Conservation (phyloP, 1,140 invertebrate genomes). For the Drosophila santomea region DNA sequence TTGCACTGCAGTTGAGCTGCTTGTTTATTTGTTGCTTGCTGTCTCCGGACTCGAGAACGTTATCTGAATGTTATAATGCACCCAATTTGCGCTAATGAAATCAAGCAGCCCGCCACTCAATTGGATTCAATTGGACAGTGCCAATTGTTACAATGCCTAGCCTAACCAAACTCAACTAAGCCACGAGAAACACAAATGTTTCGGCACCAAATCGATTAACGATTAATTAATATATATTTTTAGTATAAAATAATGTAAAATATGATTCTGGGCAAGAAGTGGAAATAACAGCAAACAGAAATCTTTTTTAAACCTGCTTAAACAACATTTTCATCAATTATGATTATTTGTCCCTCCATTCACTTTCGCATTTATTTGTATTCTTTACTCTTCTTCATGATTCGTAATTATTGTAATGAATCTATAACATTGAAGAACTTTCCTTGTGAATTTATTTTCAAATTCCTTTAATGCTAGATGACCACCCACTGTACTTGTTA, state of each 20-base stretch:
- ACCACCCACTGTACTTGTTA: neutral
- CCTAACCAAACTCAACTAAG: constrained; percentile 28
- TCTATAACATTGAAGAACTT: neutral
- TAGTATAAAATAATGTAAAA: too few relatives aligned
- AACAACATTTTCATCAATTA: neutral
- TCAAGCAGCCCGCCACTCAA: constrained; percentile 72
- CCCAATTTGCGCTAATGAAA: constrained; percentile 72
- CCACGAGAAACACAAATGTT: constrained; percentile 30
- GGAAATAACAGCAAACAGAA: too few relatives aligned
- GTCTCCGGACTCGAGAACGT: constrained; percentile 36
- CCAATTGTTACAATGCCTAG: constrained; percentile 30
- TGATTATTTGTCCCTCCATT: neutral
- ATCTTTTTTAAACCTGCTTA: too few relatives aligned
- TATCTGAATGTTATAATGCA: constrained; percentile 57
- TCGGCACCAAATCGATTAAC: constrained; percentile 62
- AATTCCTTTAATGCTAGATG: neutral
- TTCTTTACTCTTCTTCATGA: neutral
- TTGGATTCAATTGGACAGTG: constrained; percentile 72
- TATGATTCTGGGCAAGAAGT: too few relatives aligned
- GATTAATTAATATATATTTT: neutral
- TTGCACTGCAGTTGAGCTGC: constrained; percentile 40
- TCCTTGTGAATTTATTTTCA: too few relatives aligned
- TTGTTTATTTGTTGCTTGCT: constrained; percentile 37
- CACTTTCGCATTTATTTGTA: neutral
- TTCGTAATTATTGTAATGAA: neutral